These are phyloP conservation scores for Agonopterix heracliana DNA, from an alignment of 2,888 invertebrate genomes.

Conservation along the genomic window DNA sequence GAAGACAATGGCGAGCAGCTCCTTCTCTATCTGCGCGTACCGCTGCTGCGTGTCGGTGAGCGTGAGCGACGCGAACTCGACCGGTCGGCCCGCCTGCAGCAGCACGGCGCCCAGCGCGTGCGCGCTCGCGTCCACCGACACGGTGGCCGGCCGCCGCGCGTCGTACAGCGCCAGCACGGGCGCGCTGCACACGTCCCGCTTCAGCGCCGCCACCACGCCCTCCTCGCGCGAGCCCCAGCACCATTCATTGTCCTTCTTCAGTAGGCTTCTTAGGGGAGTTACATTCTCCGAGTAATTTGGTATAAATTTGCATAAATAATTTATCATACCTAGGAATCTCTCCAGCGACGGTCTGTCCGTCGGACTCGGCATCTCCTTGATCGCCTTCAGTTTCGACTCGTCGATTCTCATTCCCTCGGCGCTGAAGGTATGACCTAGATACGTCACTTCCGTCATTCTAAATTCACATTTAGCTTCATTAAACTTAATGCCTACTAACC, in stretches of 20 bases:
- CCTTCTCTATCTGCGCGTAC: too few species aligned
- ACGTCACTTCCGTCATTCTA: slow-evolving; percentile 8
- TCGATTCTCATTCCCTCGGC: slow-evolving; percentile 8
- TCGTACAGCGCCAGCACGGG: too few species aligned
- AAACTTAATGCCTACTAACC: slow-evolving; percentile 15
- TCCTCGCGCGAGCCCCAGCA: slow-evolving; percentile 10
- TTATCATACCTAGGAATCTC: slow-evolving; percentile 16
- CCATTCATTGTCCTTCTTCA: slow-evolving; percentile 12
- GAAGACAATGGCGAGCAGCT: too few species aligned
- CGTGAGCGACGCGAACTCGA: too few species aligned
- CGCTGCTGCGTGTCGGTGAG: too few species aligned
- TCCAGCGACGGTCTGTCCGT: slow-evolving; percentile 8
- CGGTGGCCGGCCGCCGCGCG: too few species aligned
- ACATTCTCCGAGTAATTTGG: slow-evolving; percentile 10
- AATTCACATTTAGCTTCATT: slow-evolving; percentile 14
- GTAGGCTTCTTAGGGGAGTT: slow-evolving; percentile 1
- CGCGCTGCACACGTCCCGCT: too few species aligned
- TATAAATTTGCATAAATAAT: slow-evolving; percentile 15
- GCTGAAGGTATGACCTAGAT: slow-evolving; percentile 4
- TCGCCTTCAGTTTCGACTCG: slow-evolving; percentile 8
- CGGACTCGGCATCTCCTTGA: slow-evolving; percentile 6
- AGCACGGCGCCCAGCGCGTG: too few species aligned
- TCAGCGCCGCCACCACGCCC: background rate
- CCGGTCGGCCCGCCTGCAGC: too few species aligned
- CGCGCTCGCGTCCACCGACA: too few species aligned